Evolutionary conservation across 2,888 invertebrate genomes (phyloP).

Genomic region (Calameuta pallipes): DNA sequence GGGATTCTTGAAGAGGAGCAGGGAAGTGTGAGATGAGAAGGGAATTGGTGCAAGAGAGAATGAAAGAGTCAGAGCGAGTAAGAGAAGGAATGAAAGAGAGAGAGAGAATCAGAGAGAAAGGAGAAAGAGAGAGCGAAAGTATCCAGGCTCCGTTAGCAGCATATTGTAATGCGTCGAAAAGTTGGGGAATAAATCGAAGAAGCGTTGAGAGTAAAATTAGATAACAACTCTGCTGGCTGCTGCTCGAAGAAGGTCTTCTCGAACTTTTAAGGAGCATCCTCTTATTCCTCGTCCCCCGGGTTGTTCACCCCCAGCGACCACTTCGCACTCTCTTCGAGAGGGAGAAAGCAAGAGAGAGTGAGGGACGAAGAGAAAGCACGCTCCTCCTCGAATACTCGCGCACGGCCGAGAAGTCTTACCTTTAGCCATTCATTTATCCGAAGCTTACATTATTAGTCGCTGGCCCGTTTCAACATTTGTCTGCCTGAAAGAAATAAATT

Average conservation of each 20-base stretch:
- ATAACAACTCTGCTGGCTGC: conserved; percentile 63
- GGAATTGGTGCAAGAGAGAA: conserved; percentile 12
- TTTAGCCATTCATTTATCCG: conserved; percentile 49
- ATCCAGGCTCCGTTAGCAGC: conserved; percentile 58
- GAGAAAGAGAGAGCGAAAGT: conserved; percentile 33
- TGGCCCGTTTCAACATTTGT: conserved; percentile 51
- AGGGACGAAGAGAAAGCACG: conserved; percentile 9
- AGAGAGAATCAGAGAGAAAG: conserved; percentile 9
- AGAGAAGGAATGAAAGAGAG: conserved; percentile 17
- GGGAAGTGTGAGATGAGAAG: conserved; percentile 12
- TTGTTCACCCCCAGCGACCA: conserved; percentile 11
- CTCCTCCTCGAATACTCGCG: conserved; percentile 25
- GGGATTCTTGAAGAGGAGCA: neutral
- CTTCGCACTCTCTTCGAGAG: conserved; percentile 14
- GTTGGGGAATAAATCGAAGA: conserved; percentile 67
- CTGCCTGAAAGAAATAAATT: conserved; percentile 50
- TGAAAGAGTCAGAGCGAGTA: conserved; percentile 25
- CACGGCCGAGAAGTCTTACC: conserved; percentile 21
- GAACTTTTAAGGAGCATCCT: conserved; percentile 62
- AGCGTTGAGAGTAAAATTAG: conserved; percentile 67
- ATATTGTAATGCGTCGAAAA: conserved; percentile 66
- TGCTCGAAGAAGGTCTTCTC: conserved; percentile 43
- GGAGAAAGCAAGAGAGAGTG: neutral
- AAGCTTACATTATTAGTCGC: conserved; percentile 57
- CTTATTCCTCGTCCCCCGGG: conserved; percentile 34